Conservation (phyloP, 2,113 vertebrate genomes). For the Chrysemys picta region DNA sequence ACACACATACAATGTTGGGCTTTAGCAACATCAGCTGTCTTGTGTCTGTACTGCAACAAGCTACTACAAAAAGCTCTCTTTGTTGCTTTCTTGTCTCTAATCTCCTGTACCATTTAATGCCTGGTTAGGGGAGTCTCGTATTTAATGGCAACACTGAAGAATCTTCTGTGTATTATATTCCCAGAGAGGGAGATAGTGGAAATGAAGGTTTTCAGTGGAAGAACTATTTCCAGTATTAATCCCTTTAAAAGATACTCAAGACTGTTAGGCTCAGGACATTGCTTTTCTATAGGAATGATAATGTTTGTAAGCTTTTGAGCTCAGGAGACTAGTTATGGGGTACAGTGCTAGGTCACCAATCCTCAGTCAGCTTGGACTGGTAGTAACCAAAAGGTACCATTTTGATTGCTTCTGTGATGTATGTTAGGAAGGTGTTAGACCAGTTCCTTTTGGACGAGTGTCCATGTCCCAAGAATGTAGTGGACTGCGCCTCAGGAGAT, state of each 20-base stretch:
- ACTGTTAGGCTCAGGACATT: not conserved
- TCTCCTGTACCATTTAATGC: constrained; percentile 60
- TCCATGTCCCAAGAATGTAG: too few species aligned
- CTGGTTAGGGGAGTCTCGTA: constrained; percentile 40
- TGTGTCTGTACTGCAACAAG: not conserved
- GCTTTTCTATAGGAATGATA: not conserved
- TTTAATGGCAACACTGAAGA: constrained; percentile 46
- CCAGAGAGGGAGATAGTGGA: not conserved
- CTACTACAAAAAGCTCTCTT: constrained; percentile 38
- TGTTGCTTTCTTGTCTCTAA: constrained; percentile 7
- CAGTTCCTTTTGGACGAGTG: too few species aligned
- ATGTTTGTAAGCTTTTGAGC: not conserved
- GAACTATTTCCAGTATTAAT: constrained; percentile 32
- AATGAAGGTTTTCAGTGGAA: constrained; percentile 47
- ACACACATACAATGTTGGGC: not conserved
- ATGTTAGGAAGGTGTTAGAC: not conserved
- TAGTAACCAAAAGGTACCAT: not conserved
- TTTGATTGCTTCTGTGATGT: not conserved
- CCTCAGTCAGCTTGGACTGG: accelerated
- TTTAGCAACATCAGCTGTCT: constrained; percentile 23
- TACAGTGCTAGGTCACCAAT: accelerated
- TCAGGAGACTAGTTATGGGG: not conserved
- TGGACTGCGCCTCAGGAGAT: too few species aligned
- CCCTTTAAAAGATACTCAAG: constrained; percentile 23
- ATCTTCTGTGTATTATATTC: constrained; percentile 62